phyloP scores from a whole-genome alignment of 2,888 invertebrate genomes.

The Calliopum simillimum region DNA sequence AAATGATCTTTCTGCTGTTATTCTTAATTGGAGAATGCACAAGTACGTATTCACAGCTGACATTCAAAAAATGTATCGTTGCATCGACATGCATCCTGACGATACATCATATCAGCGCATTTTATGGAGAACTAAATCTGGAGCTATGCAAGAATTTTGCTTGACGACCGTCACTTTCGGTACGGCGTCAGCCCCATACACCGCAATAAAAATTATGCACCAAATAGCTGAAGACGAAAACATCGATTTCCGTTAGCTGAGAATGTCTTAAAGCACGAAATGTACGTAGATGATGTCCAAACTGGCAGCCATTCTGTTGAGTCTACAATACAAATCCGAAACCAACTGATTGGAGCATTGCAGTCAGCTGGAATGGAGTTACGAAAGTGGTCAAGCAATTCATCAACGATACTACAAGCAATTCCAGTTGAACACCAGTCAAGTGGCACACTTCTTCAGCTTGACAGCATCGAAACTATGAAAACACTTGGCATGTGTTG shows the following conservation, averaged over 20 bases:
- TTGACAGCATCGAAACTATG: conserved; percentile 21
- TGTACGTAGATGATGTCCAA: conserved; percentile 21
- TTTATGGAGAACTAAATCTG: too few relatives aligned
- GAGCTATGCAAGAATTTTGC: too few relatives aligned
- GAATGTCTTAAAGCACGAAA: conserved; percentile 14
- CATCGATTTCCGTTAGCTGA: conserved; percentile 10
- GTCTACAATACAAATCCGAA: background rate
- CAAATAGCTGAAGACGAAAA: conserved; percentile 19
- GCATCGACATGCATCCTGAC: too few relatives aligned
- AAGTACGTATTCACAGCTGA: conserved; percentile 23
- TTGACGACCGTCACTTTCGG: too few relatives aligned
- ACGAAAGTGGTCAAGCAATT: conserved; percentile 23
- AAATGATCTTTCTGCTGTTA: conserved; percentile 18
- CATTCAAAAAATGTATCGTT: conserved; percentile 29
- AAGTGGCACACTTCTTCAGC: background rate
- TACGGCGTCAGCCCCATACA: conserved; percentile 10
- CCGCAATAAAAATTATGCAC: conserved; percentile 12
- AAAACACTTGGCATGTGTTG: conserved; percentile 38
- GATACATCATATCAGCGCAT: conserved; percentile 5
- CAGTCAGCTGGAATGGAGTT: conserved; percentile 25
- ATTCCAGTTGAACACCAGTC: conserved; percentile 19
- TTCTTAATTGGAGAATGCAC: conserved; percentile 24
- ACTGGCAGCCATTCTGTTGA: conserved; percentile 17
- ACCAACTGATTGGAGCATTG: conserved; percentile 22
- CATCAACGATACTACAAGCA: conserved; percentile 10